These are phyloP conservation scores for Neolamprologus sp. DNA, from an alignment of 2,113 vertebrate genomes.

Conservation along the genomic window DNA sequence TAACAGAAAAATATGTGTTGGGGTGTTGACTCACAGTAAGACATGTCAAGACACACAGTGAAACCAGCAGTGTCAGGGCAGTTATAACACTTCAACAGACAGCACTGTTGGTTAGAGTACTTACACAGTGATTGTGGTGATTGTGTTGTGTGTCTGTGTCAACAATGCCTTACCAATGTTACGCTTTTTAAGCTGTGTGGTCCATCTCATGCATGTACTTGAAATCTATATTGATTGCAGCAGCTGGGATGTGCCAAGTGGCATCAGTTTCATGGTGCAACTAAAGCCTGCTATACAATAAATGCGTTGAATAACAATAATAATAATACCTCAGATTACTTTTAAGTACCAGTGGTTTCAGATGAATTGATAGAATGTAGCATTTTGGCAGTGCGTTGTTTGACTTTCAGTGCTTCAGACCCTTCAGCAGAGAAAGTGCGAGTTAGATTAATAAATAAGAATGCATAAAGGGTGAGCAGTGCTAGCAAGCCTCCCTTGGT, in stretches of 20 bases:
- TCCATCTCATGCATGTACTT: not conserved
- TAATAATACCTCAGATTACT: not conserved
- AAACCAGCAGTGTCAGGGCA: conserved; percentile 44
- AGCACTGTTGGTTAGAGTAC: conserved; percentile 6
- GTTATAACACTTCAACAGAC: conserved; percentile 62
- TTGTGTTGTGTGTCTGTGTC: conserved; percentile 29
- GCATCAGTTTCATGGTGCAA: not conserved
- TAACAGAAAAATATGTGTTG: conserved; percentile 49
- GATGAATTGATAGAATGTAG: not conserved
- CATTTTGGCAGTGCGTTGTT: conserved; percentile 7
- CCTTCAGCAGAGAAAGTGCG: conserved; percentile 29
- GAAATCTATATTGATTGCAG: not conserved
- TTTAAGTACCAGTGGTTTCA: not conserved
- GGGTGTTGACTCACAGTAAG: conserved; percentile 35
- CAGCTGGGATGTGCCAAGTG: not conserved
- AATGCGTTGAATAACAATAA: not conserved
- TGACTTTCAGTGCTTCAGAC: conserved; percentile 34
- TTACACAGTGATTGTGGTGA: conserved; percentile 27
- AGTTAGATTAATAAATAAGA: conserved; percentile 66
- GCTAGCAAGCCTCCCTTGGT: conserved; percentile 47
- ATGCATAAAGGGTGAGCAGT: conserved; percentile 47
- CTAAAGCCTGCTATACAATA: not conserved
- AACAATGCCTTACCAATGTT: not conserved
- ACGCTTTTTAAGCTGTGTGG: not conserved
- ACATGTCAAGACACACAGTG: conserved; percentile 36